A percentile compares a stretch with the other conserved stretches of the same genome.
Evolutionary conservation across 2,888 invertebrate species (phyloP).

Genomic region (Peribatodes rhomboidaria): DNA sequence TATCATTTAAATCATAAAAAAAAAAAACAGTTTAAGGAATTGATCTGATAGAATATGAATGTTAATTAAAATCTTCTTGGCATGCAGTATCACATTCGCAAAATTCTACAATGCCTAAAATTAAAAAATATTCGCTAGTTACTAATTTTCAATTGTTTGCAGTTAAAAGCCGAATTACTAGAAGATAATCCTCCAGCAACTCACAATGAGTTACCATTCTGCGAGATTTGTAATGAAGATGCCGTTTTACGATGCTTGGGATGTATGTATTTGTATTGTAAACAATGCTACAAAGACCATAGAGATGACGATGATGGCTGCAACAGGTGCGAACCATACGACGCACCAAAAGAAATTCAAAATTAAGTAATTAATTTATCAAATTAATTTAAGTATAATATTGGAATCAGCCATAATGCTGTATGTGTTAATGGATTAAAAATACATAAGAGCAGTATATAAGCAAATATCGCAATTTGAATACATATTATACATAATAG

Average conservation of each 20-base stretch:
- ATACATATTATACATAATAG: no score
- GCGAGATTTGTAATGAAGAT: slow-evolving; percentile 94
- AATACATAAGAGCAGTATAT: no score
- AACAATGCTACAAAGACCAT: slow-evolving; percentile 90
- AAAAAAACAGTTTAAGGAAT: neutral
- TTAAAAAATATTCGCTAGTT: no score
- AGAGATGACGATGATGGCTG: slow-evolving; percentile 89
- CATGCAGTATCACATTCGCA: no score
- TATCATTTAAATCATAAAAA: no score
- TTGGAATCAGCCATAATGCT: no score
- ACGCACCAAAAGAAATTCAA: slow-evolving; percentile 56
- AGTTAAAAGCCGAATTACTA: slow-evolving; percentile 72
- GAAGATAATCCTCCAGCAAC: slow-evolving; percentile 57
- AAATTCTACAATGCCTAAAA: no score
- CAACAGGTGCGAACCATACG: slow-evolving; percentile 71
- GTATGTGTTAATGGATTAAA: no score
- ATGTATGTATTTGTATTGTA: slow-evolving; percentile 94
- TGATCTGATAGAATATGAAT: neutral
- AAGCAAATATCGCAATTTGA: no score
- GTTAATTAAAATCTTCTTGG: no score
- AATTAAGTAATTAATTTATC: no score
- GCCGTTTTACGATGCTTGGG: slow-evolving; percentile 91
- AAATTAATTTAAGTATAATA: no score
- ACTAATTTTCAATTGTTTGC: slow-evolving; percentile 30
- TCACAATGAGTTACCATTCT: slow-evolving; percentile 91